phyloP scores from a whole-genome alignment of 2,888 invertebrate species.

The Eubasilissa splendida region DNA sequence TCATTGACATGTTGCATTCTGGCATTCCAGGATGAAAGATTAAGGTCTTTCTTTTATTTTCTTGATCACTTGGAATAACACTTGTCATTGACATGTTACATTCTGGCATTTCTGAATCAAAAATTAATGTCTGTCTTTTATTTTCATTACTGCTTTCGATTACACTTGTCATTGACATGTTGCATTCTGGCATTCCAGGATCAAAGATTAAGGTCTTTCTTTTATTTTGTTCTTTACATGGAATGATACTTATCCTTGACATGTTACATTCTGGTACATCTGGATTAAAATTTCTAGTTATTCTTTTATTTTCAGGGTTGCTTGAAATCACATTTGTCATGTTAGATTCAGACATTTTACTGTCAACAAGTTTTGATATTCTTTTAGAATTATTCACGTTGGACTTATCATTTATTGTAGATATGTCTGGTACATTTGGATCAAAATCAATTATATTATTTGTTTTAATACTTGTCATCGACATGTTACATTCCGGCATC shows the following conservation, averaged over 20 bases:
- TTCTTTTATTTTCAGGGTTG: conserved; percentile 15
- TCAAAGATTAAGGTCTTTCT: conserved; percentile 47
- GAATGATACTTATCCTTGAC: conserved; percentile 45
- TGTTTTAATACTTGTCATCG: conserved; percentile 28
- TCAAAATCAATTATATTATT: conserved; percentile 11
- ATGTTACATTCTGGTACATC: conserved; percentile 41
- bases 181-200: conserved; percentile 25
- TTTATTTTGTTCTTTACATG: conserved; percentile 13
- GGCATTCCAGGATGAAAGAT: not conserved
- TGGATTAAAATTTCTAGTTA: conserved; percentile 39
- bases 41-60: conserved; percentile 20
- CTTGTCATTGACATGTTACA: conserved; percentile 44
- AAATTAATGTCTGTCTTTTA: conserved; percentile 32
- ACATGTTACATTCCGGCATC: conserved; percentile 40
- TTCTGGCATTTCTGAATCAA: conserved; percentile 22
- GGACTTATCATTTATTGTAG: conserved; percentile 13
- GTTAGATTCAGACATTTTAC: not conserved
- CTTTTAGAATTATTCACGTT: not conserved
- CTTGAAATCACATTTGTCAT: conserved; percentile 25
- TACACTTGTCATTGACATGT: conserved; percentile 50
- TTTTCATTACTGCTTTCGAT: conserved; percentile 1
- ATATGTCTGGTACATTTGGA: conserved; percentile 30
- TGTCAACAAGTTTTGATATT: not conserved
- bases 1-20: conserved; percentile 35
- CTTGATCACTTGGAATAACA: not conserved